These are phyloP conservation scores for Myotis brandtii DNA, from an alignment of 2,113 vertebrate genomes.

Conservation along the genomic window DNA sequence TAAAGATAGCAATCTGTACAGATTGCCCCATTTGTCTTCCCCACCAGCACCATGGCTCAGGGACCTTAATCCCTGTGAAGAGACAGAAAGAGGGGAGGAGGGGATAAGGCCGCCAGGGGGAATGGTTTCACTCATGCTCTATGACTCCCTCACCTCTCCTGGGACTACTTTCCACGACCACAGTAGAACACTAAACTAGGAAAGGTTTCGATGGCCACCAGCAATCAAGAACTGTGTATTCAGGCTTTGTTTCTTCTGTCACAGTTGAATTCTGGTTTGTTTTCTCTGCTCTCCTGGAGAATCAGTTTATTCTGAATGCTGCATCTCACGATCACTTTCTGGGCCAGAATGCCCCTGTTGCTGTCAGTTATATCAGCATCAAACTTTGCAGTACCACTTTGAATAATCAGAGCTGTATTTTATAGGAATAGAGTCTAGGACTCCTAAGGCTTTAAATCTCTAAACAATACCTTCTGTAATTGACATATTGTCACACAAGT, in stretches of 20 bases:
- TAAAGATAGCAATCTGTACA: not conserved
- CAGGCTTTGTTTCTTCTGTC: not conserved
- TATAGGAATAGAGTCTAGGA: slow-evolving; percentile 44
- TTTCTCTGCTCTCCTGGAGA: slow-evolving; percentile 11
- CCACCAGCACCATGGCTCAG: not conserved
- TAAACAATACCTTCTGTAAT: slow-evolving; percentile 69
- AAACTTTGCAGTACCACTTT: not conserved
- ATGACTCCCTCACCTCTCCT: not conserved
- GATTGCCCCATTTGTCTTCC: not conserved
- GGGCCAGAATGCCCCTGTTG: not conserved
- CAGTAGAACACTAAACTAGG: not conserved
- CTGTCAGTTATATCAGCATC: not conserved
- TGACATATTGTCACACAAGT: slow-evolving; percentile 71
- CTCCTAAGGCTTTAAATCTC: slow-evolving; percentile 57
- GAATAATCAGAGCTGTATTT: slow-evolving; percentile 61
- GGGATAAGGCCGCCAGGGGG: no score
- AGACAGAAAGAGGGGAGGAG: not conserved
- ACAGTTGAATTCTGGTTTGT: not conserved
- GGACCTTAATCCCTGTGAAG: not conserved
- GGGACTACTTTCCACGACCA: not conserved
- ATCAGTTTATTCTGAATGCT: not conserved
- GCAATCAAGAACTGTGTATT: not conserved
- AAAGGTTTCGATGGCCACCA: not conserved
- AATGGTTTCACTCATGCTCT: not conserved
- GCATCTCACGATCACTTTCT: not conserved